These are phyloP conservation scores for Listronotus bonariensis DNA, from an alignment of 1,140 invertebrate species.

Conservation along the genomic window DNA sequence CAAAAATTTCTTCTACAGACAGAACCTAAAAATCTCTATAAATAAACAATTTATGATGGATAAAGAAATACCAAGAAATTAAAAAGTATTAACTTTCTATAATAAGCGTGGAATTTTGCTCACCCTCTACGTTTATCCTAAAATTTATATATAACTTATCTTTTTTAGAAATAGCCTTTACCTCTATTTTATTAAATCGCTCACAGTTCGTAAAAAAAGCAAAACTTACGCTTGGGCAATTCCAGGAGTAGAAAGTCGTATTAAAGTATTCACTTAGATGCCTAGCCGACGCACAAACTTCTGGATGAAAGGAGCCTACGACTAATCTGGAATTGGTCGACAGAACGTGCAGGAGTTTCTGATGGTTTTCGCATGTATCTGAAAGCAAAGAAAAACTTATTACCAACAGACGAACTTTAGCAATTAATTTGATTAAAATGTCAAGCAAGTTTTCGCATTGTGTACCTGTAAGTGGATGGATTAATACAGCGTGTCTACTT, in stretches of 20 bases:
- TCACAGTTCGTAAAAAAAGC: background rate
- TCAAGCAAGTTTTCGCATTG: too few relatives aligned
- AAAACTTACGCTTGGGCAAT: constrained; percentile 50
- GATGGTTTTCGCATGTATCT: constrained; percentile 48
- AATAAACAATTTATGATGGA: too few relatives aligned
- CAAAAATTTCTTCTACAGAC: too few relatives aligned
- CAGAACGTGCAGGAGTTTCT: constrained; percentile 42
- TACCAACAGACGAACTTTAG: background rate
- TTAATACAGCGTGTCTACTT: too few relatives aligned
- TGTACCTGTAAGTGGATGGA: too few relatives aligned
- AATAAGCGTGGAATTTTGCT: too few relatives aligned
- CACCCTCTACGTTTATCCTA: too few relatives aligned
- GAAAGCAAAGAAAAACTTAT: constrained; percentile 36
- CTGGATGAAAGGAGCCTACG: constrained; percentile 47
- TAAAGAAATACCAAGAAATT: too few relatives aligned
- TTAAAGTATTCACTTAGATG: constrained; percentile 49
- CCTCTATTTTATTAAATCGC: constrained; percentile 4
- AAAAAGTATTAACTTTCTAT: too few relatives aligned
- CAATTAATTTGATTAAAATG: too few relatives aligned
- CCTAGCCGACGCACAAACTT: constrained; percentile 44
- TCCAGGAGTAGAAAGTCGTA: constrained; percentile 47
- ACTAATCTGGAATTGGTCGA: constrained; percentile 37
- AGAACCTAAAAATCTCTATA: too few relatives aligned
- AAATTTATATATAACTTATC: too few relatives aligned
- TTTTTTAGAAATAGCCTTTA: constrained; percentile 1